Percentiles rank a stretch among this genome's conserved stretches.
phyloP scores from a whole-genome alignment of 2,113 vertebrate species.

The Sphaerodactylus townsendi region DNA sequence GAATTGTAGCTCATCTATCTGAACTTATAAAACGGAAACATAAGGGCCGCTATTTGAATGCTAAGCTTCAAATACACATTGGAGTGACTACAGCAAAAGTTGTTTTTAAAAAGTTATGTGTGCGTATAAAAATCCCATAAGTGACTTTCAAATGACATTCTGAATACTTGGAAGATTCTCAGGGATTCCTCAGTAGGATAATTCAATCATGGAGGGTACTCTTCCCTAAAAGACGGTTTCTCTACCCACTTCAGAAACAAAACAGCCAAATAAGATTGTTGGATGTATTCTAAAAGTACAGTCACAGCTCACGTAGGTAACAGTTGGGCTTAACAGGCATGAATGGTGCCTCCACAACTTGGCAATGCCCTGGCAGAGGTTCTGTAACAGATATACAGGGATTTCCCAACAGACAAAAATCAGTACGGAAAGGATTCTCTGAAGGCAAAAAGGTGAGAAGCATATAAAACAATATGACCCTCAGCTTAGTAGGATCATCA shows the following conservation, averaged over 20 bases:
- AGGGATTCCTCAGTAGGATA: neutral
- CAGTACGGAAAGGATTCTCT: no score
- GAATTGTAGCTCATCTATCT: neutral
- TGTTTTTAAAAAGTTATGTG: neutral
- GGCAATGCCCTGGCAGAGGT: neutral
- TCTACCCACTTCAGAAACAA: neutral
- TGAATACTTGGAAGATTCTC: no score
- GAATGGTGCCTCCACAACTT: neutral
- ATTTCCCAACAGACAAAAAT: neutral
- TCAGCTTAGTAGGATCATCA: neutral
- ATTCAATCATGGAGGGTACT: neutral
- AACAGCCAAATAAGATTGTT: neutral
- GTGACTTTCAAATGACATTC: neutral
- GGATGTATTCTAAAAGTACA: neutral
- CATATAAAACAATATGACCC: neutral
- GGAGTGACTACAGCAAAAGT: neutral
- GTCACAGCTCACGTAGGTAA: neutral
- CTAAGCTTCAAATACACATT: neutral
- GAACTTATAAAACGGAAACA: neutral
- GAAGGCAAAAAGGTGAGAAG: neutral
- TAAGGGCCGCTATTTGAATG: neutral
- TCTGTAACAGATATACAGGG: neutral
- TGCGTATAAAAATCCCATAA: fast-evolving
- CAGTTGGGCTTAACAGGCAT: neutral
- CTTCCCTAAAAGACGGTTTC: neutral